Conservation (phyloP, 2,888 invertebrate genomes). For the Eupithecia vulgata region DNA sequence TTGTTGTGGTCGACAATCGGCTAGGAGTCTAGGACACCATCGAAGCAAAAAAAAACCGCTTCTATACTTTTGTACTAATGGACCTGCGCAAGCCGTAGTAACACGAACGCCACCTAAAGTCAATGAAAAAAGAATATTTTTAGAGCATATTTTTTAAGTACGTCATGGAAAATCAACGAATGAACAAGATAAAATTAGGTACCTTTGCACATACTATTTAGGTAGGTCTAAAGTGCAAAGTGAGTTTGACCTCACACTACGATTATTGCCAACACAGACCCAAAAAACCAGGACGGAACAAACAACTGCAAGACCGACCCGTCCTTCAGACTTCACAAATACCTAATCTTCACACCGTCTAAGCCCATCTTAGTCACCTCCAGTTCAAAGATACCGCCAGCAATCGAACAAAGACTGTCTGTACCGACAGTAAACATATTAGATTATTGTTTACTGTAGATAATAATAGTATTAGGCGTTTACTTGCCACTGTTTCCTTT, state of each 20-base stretch:
- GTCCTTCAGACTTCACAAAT: neutral
- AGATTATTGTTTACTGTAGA: conserved; percentile 64
- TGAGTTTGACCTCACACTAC: neutral
- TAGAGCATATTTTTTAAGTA: too few species aligned
- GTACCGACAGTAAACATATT: conserved; percentile 59
- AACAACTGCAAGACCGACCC: conserved; percentile 7
- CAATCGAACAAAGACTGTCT: conserved; percentile 57
- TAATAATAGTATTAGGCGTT: conserved; percentile 68
- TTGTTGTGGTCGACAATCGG: too few species aligned
- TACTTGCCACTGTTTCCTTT: conserved; percentile 72
- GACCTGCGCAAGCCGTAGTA: too few species aligned
- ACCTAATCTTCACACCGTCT: conserved; percentile 21
- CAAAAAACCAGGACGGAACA: conserved; percentile 11
- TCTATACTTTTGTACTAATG: too few species aligned
- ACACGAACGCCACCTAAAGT: too few species aligned
- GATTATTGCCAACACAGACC: neutral
- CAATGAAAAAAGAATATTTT: too few species aligned
- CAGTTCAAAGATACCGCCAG: conserved; percentile 55
- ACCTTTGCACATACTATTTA: neutral
- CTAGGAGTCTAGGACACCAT: too few species aligned
- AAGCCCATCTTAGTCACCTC: conserved; percentile 38
- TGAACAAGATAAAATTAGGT: neutral
- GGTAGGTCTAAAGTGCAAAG: neutral
- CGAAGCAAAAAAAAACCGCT: too few species aligned
- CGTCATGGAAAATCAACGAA: neutral